Conservation (phyloP, 2,797 vertebrate genomes). For the Sebastes nivosus region DNA sequence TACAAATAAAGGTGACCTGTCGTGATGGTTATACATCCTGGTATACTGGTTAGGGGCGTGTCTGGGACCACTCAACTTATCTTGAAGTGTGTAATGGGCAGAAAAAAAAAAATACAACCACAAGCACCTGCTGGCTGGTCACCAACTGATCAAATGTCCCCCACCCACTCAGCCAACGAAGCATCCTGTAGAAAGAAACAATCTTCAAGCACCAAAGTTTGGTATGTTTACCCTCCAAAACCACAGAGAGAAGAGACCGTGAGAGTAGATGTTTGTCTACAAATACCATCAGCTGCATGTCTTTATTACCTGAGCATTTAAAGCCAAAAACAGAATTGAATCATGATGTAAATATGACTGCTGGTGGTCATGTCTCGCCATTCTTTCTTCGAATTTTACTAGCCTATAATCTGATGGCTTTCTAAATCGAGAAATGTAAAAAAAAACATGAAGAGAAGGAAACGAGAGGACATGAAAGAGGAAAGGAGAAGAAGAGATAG, state of each 20-base stretch:
- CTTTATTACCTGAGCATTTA: constrained; percentile 68
- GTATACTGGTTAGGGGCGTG: constrained; percentile 21
- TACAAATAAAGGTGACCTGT: constrained; percentile 7
- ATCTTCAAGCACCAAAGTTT: constrained; percentile 33
- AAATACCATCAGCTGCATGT: constrained; percentile 50
- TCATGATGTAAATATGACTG: constrained; percentile 20
- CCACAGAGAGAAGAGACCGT: not conserved
- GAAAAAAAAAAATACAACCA: constrained; percentile 1
- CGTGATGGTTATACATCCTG: constrained; percentile 43
- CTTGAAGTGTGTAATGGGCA: constrained; percentile 3
- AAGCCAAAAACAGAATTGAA: constrained; percentile 29
- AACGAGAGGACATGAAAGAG: too few relatives aligned
- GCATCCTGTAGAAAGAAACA: not conserved
- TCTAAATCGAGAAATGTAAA: not conserved
- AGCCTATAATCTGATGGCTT: not conserved
- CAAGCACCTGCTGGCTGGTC: constrained; percentile 27
- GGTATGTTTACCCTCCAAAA: not conserved
- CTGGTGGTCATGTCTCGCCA: constrained; percentile 41
- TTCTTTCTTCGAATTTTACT: not conserved
- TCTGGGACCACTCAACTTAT: constrained; percentile 31
- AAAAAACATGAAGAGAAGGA: not conserved
- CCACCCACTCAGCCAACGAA: constrained; percentile 17
- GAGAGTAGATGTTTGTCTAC: constrained; percentile 41
- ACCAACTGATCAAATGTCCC: constrained; percentile 29
- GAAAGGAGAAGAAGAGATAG: not conserved